Evolutionary conservation across 1,140 invertebrate species (phyloP), one percentile per base, ranked within the genome.

Genomic region (Pectinophora gossypiella): DNA sequence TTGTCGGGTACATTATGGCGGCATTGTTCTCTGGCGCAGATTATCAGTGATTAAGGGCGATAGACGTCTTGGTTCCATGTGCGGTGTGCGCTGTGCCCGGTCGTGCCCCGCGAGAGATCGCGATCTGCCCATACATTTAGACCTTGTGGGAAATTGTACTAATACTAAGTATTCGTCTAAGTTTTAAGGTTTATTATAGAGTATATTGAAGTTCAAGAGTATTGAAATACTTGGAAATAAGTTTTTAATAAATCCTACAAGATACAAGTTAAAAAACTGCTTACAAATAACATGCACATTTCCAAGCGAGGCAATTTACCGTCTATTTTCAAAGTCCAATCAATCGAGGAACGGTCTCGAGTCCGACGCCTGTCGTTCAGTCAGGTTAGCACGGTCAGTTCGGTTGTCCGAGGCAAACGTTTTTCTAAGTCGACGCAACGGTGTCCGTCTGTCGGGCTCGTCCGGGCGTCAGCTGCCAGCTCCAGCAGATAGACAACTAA

Each of bases 371-470:
- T 53, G 61, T 68, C 56, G 57, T 48, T 62, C 52, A 56, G 52
- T 58, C 54, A 56, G 43, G 64, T 65, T 56, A 61, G 64, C 51
- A 63, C 52, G 50, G 68, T 69, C 76, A 67, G 68, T 64, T 63
- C 59, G 58, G 67, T 71, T 74, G 73, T 70, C 60, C 61, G 64
- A 64, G 65, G 66, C 82, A 79, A 86, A 86, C 77, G 80, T 84
- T 86, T 86, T 86, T 86, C 83, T 86, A 86, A 86, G 83, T 79
- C 76, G 66, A 66, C 76, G 76, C 76, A 81, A 84, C 78, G 80
- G 78, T 77, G 80, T 71, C 67, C 74, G 76, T 68, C 76, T 81
- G 80, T 82, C 78, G 67, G 72, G 45, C 63, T 60, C 74, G 73
- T 83, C 82, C 77, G 76, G n/a, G 77, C 66, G 81, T 81, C 80